Conservation (phyloP, 2,888 invertebrate genomes). For the Apamea anceps region DNA sequence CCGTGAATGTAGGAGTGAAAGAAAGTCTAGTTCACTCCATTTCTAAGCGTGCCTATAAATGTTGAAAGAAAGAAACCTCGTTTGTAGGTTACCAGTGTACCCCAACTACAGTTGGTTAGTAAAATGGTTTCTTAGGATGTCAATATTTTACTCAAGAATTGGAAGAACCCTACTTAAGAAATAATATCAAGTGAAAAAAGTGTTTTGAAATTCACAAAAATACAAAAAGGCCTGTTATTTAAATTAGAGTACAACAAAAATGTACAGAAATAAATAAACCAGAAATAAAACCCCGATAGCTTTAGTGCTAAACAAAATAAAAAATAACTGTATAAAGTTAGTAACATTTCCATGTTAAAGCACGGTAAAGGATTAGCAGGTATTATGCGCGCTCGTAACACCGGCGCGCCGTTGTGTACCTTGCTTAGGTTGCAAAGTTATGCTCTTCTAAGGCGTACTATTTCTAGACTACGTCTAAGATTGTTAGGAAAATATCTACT, state of each 20-base stretch:
- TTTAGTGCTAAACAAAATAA: constrained; percentile 3
- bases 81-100: not conserved
- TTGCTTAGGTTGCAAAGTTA: constrained; percentile 52
- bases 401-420: constrained; percentile 16
- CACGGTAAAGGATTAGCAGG: constrained; percentile 47
- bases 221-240: not conserved
- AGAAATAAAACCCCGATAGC: not conserved
- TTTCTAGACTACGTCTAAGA: constrained; percentile 15
- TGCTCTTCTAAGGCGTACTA: constrained; percentile 39
- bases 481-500: constrained; percentile 13
- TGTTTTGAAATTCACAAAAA: not conserved
- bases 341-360: constrained; percentile 44
- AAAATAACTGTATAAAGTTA: constrained; percentile 31
- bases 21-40: not conserved
- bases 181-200: no score
- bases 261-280: not conserved
- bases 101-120: no score
- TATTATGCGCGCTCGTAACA: constrained; percentile 50
- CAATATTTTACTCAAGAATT: no score
- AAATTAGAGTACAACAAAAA: not conserved
- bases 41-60: not conserved
- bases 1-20: not conserved
- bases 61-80: not conserved
- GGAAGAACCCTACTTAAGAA: no score
- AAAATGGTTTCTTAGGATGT: no score